These are phyloP conservation scores for Syngnathus scovelli DNA, from an alignment of 2,113 vertebrate species.

Conservation along the genomic window DNA sequence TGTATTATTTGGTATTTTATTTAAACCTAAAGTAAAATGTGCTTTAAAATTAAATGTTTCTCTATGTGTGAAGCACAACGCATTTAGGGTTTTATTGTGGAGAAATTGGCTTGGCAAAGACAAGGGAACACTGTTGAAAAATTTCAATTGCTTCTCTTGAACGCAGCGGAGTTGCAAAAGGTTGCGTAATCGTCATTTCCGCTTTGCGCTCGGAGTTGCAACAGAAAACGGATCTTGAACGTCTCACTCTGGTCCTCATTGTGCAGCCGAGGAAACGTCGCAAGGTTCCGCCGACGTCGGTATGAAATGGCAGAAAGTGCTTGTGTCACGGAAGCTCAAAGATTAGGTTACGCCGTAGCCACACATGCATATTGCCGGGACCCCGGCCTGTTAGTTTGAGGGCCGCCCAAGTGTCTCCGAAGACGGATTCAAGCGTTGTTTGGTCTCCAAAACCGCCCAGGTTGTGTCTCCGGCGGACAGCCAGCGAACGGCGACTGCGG, in stretches of 20 bases:
- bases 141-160: neutral
- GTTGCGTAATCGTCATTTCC: constrained; percentile 49
- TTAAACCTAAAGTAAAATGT: too few species aligned
- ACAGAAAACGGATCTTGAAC: constrained; percentile 52
- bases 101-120: neutral
- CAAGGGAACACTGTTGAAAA: neutral
- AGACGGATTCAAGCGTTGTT: constrained; percentile 33
- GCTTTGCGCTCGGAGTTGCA: constrained; percentile 9
- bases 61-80: neutral
- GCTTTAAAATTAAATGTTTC: neutral
- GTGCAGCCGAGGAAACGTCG: constrained; percentile 59
- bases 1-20: too few species aligned
- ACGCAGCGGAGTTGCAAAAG: constrained; percentile 27
- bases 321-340: constrained; percentile 59
- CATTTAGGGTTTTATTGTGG: neutral
- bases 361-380: constrained; percentile 48
- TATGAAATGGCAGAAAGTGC: constrained; percentile 69
- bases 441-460: constrained; percentile 30
- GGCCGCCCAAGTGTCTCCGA: constrained; percentile 39
- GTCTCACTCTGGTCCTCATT: constrained; percentile 35
- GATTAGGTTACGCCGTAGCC: constrained; percentile 51
- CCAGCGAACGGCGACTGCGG: constrained; percentile 40
- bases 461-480: constrained; percentile 36
- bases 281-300: constrained; percentile 57
- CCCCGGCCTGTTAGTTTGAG: constrained; percentile 57